phyloP scores from a whole-genome alignment of 2,797 vertebrate species.

The Ispidina lecontei region DNA sequence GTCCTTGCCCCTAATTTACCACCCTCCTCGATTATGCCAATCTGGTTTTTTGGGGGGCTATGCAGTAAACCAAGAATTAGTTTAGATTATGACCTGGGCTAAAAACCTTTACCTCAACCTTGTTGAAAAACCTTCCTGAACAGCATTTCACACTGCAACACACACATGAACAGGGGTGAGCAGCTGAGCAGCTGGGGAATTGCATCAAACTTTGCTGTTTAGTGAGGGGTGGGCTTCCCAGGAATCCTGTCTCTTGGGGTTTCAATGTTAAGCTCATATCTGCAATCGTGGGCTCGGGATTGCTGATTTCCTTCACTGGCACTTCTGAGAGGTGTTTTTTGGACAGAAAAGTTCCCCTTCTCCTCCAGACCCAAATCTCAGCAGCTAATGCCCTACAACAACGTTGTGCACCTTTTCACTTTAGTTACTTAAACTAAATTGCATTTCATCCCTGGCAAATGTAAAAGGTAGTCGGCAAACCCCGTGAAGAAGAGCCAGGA shows the following conservation, averaged over 20 bases:
- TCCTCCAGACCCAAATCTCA: not conserved
- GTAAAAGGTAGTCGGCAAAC: not conserved
- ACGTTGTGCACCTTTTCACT: not conserved
- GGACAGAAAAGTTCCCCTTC: not conserved
- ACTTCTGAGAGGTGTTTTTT: not conserved
- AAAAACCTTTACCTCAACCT: not conserved
- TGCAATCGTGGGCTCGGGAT: not conserved
- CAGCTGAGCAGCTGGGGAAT: not conserved
- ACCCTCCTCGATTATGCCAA: not conserved
- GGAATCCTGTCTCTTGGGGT: not conserved
- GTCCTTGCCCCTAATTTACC: not conserved
- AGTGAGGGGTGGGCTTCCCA: not conserved
- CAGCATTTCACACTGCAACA: not conserved
- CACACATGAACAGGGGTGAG: not conserved
- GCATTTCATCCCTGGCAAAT: constrained; percentile 22
- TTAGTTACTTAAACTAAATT: constrained; percentile 20
- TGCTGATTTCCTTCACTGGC: not conserved
- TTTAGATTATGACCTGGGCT: not conserved
- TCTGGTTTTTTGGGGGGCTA: fast-evolving
- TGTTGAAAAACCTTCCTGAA: not conserved
- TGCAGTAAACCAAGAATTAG: not conserved
- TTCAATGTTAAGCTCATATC: not conserved
- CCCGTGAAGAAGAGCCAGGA: not conserved
- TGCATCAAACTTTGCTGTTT: not conserved
- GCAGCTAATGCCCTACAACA: not conserved